A percentile compares a stretch with the other conserved stretches of the same genome.
Conservation (phyloP, 2,888 invertebrate genomes). For the Onthophagus sagittarius region DNA sequence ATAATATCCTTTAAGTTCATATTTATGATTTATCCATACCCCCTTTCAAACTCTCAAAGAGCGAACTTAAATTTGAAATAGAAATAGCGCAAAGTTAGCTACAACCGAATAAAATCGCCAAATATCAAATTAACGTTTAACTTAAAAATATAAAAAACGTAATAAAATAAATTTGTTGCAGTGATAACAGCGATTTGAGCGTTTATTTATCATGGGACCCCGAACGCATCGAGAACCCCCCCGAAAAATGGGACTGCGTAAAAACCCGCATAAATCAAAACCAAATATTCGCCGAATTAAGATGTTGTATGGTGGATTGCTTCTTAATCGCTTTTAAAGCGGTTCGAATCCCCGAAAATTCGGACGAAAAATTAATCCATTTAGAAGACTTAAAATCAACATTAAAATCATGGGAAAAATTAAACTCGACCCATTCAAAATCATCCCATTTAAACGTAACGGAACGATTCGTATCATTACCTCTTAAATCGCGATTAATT, state of each 20-base stretch:
- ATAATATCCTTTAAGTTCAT: no score
- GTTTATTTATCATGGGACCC: conserved; percentile 71
- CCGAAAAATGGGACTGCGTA: conserved; percentile 45
- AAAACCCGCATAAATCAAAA: conserved; percentile 13
- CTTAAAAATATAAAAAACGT: neutral
- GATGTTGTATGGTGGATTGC: neutral
- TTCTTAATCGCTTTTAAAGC: neutral
- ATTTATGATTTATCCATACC: no score
- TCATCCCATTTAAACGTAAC: conserved; percentile 22
- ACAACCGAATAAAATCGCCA: no score
- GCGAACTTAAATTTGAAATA: no score
- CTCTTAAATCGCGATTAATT: conserved; percentile 42
- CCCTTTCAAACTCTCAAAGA: no score
- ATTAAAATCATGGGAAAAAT: neutral
- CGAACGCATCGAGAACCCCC: conserved; percentile 43
- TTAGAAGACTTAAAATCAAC: conserved; percentile 32
- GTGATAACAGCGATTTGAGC: conserved; percentile 75
- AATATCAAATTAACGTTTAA: neutral
- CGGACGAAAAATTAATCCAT: neutral
- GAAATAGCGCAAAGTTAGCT: no score
- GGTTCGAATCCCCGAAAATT: neutral
- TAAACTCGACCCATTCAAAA: neutral
- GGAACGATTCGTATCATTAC: conserved; percentile 39
- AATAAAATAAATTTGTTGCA: conserved; percentile 34
- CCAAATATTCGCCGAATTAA: neutral